phyloP scores from a whole-genome alignment of 1,140 invertebrate species.

The Aphis gossypii region DNA sequence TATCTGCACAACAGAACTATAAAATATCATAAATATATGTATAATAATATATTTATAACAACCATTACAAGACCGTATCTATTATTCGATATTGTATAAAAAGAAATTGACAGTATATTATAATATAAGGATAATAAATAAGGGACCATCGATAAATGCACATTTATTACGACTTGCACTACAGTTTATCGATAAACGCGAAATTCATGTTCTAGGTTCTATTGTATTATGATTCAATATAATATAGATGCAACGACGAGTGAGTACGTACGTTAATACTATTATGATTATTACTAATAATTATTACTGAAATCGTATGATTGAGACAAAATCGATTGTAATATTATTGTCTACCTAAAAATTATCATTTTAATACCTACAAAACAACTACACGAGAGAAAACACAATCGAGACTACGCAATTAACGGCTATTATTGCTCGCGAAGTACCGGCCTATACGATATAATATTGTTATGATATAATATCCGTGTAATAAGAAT shows the following conservation, averaged over 20 bases:
- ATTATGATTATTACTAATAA: neutral
- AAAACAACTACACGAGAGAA: neutral
- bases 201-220: slow-evolving; percentile 39
- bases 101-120: neutral
- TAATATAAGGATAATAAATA: neutral
- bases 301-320: neutral
- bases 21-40: neutral
- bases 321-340: slow-evolving; percentile 7
- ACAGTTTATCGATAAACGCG: neutral
- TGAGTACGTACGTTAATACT: neutral
- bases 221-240: neutral
- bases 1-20: neutral
- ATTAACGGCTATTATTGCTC: slow-evolving; percentile 30
- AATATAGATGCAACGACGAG: neutral
- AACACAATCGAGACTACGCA: neutral
- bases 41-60: neutral
- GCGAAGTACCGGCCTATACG: neutral
- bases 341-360: neutral
- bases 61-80: neutral
- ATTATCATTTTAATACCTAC: neutral
- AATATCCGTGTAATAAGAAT: neutral
- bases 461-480: neutral
- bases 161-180: neutral
- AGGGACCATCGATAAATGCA: slow-evolving; percentile 15
- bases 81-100: neutral